phyloP scores from a whole-genome alignment of 1,140 invertebrate species.

The Cotesia glomerata region DNA sequence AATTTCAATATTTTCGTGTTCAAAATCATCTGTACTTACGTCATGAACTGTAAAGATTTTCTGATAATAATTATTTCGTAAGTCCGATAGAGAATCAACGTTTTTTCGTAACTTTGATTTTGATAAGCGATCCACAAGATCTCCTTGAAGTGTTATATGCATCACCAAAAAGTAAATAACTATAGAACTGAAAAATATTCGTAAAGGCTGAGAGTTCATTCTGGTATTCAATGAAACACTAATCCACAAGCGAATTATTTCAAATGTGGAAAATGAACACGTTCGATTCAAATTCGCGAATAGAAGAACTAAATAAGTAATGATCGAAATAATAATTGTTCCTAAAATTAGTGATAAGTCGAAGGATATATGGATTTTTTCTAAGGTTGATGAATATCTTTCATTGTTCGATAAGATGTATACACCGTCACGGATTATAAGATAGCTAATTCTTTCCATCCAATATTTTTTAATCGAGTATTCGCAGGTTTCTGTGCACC shows the following conservation, averaged over 20 bases:
- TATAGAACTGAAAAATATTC: not conserved
- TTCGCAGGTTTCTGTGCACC: no score
- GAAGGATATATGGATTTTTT: not conserved
- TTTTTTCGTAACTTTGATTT: not conserved
- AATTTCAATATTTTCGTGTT: no score
- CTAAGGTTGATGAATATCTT: not conserved
- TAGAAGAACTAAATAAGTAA: not conserved
- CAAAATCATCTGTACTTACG: no score
- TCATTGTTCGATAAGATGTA: not conserved
- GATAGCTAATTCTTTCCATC: no score
- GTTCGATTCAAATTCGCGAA: not conserved
- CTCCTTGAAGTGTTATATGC: not conserved
- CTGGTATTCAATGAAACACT: not conserved
- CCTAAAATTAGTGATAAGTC: not conserved
- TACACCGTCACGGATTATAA: no score
- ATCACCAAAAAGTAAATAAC: not conserved
- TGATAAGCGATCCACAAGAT: not conserved
- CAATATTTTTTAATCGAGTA: no score
- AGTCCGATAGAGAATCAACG: not conserved
- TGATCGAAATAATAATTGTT: not conserved
- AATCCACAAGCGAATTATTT: not conserved
- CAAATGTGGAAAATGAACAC: not conserved
- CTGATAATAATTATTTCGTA: no score
- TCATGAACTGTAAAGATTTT: no score
- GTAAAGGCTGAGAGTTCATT: not conserved